Evolutionary conservation across 1,140 invertebrate genomes (phyloP), one percentile per base, ranked within the genome.

Genomic region (Zaprionus taronus): DNA sequence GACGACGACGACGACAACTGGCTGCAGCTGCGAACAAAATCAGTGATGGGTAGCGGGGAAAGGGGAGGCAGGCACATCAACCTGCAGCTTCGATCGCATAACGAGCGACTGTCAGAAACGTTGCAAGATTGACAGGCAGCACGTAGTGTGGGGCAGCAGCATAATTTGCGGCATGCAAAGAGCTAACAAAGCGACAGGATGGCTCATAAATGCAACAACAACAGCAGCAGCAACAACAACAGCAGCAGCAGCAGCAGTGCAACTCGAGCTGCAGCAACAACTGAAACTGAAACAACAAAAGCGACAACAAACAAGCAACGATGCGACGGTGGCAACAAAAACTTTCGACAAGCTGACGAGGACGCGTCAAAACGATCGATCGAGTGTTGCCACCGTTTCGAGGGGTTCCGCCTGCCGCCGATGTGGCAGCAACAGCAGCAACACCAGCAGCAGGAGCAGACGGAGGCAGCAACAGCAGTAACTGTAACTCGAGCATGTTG

Each of bases 91-190:
- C 38, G 72, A 74, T 74, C 72, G 51, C 57, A 62, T 75, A 57
- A 66, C 64, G 36, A 66, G 64, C 22, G 51, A 34, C 51, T 76
- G 73, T 75, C 73, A 75, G 44, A 64, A 53, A 26, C 28, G 47
- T 41, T 66, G 65, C 41, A 36, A 56, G 73, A 71, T 34, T 58
- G 68, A 70, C 47, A 67, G 47, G 55, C 55, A 28, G 62, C 56
- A 51, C 15, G 62, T 53, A 41, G 31, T 34, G 31, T 34, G 31
- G 9, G 3, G 31, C 31, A 34, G 64, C 56, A 82, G 66, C 84
- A 87, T 89, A 89, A 89, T 89, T 89, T 87, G 84, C 76, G 84
- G 84, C 84, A 87, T 87, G 84, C 84, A 87, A 87, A 89, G 84
- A 87, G 79, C 81, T 81, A 87, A 87, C 84, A 87, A 89, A 87